Base-by-base conservation (phyloP, 2,113 vertebrate genomes). In the Hippocampus comes region DNA sequence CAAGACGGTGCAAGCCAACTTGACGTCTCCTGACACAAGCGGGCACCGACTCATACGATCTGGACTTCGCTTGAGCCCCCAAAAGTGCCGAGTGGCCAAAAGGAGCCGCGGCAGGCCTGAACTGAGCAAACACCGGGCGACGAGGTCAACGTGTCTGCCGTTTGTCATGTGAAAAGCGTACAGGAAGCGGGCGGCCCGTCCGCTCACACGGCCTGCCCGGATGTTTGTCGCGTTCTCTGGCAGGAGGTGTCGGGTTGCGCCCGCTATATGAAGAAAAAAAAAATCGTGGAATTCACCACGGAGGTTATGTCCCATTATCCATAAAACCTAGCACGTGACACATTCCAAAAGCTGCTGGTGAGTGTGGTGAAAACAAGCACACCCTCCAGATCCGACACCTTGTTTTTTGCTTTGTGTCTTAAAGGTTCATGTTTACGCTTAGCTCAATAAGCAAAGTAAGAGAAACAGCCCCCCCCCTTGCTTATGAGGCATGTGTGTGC, bases 271-370 rank as follows among this genome's bases (percentile, higher is more conserved):
- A 23, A 14, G 9, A 12, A 59, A 15, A 12, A 27, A 5, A 14
- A 60, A 57, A 60, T 27, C 2, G 11, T 82, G 78, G 83, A 74
- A 84, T 78, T 84, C 79, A 65, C 77, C 72, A 72, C 71, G 72
- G 75, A 61, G 68, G 23, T 59, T 59, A 3, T 10, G 41, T 17
- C 10, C 11, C 14, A 5, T 82, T 38, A 38, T 63, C 59, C 75
- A 67, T 86, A 80, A 89, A 86, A 77, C 68, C 23, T 64, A 78
- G 74, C 10, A 4, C 66, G 74, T 79, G 59, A 71, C 78, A 72
- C 70, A 82, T 80, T 81, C 74, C 79, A 61, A 67, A 30, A 57
- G 66, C 20, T 82, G 85, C 89, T 88, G 89, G 89, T 34, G 56
- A 41, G 64, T 68, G 77, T 18, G 18, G 18, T 46, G 43, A 51